phyloP scores from a whole-genome alignment of 2,113 vertebrate genomes.

The Ellobius talpinus region DNA sequence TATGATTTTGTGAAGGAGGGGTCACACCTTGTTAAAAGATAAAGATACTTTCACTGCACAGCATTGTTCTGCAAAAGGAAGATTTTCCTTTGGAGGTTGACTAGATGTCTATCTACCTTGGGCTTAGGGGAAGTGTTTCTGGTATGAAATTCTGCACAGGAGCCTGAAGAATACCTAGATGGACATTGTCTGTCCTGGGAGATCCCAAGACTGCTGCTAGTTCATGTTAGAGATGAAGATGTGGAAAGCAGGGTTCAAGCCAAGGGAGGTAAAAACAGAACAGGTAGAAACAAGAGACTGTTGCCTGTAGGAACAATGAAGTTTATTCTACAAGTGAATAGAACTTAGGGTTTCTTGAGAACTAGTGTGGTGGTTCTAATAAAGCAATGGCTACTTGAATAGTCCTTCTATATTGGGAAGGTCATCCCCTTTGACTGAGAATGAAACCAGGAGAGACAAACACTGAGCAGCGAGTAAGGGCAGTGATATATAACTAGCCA shows the following conservation, averaged over 20 bases:
- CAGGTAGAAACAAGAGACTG: constrained; percentile 51
- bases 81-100: constrained; percentile 16
- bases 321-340: constrained; percentile 43
- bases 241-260: constrained; percentile 35
- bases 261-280: not conserved
- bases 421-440: not conserved
- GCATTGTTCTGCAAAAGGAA: constrained; percentile 20
- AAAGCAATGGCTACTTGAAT: not conserved
- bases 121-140: not conserved
- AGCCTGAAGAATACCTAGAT: not conserved
- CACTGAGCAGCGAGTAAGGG: not conserved
- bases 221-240: not conserved
- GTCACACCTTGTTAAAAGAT: not conserved
- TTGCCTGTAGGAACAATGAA: not conserved
- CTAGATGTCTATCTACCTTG: not conserved
- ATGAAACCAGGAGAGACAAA: not conserved
- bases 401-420: not conserved
- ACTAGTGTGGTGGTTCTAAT: not conserved
- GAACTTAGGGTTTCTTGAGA: constrained; percentile 66
- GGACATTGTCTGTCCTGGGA: not conserved
- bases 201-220: not conserved
- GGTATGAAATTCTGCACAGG: not conserved
- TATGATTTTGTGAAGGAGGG: not conserved
- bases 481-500: not conserved
- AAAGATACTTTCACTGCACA: not conserved